These are phyloP conservation scores for Calameuta pallipes DNA, from an alignment of 2,888 invertebrate species.

Conservation along the genomic window DNA sequence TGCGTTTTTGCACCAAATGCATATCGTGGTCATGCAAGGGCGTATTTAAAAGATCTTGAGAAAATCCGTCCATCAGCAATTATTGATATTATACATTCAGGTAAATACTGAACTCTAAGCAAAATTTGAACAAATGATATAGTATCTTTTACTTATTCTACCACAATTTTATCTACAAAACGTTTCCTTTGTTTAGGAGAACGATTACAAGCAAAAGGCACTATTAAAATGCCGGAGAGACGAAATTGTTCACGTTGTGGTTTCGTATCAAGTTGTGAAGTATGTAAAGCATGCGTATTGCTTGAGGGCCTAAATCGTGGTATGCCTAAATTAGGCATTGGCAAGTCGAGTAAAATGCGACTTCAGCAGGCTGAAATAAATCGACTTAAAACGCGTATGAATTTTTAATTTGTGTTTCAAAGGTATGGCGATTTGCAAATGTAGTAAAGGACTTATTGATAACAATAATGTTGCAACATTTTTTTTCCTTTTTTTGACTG, in stretches of 20 bases:
- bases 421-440: constrained; percentile 18
- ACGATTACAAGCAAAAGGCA: constrained; percentile 84
- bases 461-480: constrained; percentile 9
- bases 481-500: constrained; percentile 12
- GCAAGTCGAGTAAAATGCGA: constrained; percentile 86
- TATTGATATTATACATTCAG: constrained; percentile 93
- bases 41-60: constrained; percentile 94
- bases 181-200: constrained; percentile 73
- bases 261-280: constrained; percentile 90
- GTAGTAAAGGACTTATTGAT: neutral
- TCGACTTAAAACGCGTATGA: constrained; percentile 26
- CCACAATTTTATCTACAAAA: neutral
- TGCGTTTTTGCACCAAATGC: constrained; percentile 99
- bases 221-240: constrained; percentile 83
- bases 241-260: constrained; percentile 87
- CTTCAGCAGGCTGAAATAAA: constrained; percentile 49
- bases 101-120: constrained; percentile 61
- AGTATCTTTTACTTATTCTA: neutral
- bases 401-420: constrained; percentile 26
- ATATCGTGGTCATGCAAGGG: constrained; percentile 91
- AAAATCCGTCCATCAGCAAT: constrained; percentile 91
- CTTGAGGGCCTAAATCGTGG: constrained; percentile 96
- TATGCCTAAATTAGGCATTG: constrained; percentile 89
- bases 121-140: neutral
- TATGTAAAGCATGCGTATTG: constrained; percentile 97